These are phyloP conservation scores for Macaca mulatta DNA, from an alignment of 2,113 vertebrate species.

Conservation along the genomic window DNA sequence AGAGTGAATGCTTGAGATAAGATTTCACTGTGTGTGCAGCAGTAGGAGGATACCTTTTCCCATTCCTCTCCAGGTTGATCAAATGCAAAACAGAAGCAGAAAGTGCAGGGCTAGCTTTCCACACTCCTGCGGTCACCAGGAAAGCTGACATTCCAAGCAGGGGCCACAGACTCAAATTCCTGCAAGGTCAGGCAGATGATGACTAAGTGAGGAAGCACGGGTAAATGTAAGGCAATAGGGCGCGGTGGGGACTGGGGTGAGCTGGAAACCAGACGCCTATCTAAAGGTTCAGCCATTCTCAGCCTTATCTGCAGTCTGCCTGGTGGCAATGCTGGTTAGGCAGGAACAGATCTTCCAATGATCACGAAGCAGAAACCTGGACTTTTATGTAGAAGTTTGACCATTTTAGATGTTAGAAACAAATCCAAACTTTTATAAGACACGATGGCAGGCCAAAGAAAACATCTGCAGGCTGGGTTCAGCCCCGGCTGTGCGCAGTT, in stretches of 20 bases:
- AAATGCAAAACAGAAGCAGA: not conserved
- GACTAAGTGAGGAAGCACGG: not conserved
- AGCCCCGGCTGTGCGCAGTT: not conserved
- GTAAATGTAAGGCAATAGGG: not conserved
- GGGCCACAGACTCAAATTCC: not conserved
- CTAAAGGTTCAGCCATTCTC: not conserved
- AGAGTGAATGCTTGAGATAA: not conserved
- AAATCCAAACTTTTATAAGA: not conserved
- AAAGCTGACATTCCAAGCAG: not conserved
- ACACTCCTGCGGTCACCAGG: not conserved
- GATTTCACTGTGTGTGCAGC: not conserved
- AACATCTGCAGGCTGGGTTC: not conserved
- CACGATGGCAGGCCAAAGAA: not conserved
- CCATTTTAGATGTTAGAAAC: not conserved
- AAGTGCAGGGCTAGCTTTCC: not conserved
- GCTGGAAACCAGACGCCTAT: rapidly evolving
- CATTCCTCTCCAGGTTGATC: not conserved
- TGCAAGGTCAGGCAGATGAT: not conserved
- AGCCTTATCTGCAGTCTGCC: not conserved
- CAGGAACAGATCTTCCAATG: rapidly evolving
- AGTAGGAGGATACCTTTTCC: not conserved
- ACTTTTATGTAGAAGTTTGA: not conserved
- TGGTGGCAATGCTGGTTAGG: not conserved
- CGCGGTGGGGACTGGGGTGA: not conserved
- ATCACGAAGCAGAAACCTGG: not conserved